A percentile compares a stretch with the other conserved stretches of the same genome.
Evolutionary conservation across 2,113 vertebrate genomes (phyloP).

Genomic region (Atrichornis clamosus): DNA sequence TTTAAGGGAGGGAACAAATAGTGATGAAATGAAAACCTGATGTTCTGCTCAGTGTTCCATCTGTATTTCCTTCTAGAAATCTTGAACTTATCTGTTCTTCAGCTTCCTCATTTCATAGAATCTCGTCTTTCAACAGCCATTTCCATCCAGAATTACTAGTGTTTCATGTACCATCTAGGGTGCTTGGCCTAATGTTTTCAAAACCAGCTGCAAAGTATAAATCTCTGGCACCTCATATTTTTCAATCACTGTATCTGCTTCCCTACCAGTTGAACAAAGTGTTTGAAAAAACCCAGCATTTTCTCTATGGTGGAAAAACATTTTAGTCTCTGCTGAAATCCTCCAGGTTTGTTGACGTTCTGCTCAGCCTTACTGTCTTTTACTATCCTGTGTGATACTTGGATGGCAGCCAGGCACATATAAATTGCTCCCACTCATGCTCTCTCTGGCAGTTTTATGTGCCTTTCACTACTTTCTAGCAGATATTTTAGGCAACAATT

Average conservation of each 20-base stretch:
- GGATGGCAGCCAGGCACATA: slow-evolving; percentile 55
- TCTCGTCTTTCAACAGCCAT: slow-evolving; percentile 51
- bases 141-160: slow-evolving; percentile 36
- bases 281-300: slow-evolving; percentile 3
- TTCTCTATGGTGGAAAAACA: slow-evolving; percentile 51
- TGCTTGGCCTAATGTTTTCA: slow-evolving; percentile 48
- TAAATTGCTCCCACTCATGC: slow-evolving; percentile 57
- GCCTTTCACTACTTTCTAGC: slow-evolving; percentile 38
- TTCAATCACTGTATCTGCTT: slow-evolving; percentile 63
- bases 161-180: slow-evolving; percentile 47
- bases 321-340: slow-evolving; percentile 61
- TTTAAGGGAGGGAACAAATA: neutral
- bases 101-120: slow-evolving; percentile 33
- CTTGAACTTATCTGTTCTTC: slow-evolving; percentile 12
- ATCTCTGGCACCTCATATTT: slow-evolving; percentile 67
- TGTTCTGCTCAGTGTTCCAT: neutral
- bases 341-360: slow-evolving; percentile 68
- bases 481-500: slow-evolving; percentile 32
- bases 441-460: slow-evolving; percentile 31
- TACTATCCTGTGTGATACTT: slow-evolving; percentile 66
- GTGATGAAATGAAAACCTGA: neutral
- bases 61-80: slow-evolving; percentile 21
- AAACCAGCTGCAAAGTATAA: slow-evolving; percentile 64
- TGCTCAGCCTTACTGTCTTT: slow-evolving; percentile 66
- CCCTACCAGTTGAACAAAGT: slow-evolving; percentile 38